phyloP scores from a whole-genome alignment of 2,888 invertebrate genomes.

The Celastrina argiolus region DNA sequence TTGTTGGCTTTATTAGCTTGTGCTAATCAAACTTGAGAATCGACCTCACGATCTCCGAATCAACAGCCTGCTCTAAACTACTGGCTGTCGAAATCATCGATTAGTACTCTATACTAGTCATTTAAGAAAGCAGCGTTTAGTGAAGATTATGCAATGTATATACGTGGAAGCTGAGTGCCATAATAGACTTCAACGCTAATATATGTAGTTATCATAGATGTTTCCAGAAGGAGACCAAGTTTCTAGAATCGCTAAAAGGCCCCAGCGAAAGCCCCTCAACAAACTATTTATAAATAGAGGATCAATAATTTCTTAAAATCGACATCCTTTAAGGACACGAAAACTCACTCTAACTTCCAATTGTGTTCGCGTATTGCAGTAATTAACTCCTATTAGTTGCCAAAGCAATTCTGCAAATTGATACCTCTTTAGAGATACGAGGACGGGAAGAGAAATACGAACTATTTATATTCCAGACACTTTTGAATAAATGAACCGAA shows the following conservation, averaged over 20 bases:
- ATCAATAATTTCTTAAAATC: not conserved
- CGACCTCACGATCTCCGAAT: too few relatives aligned
- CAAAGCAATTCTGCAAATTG: slow-evolving; percentile 22
- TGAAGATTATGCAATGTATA: too few relatives aligned
- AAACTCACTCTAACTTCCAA: slow-evolving; percentile 26
- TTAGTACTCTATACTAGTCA: too few relatives aligned
- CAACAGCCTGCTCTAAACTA: too few relatives aligned
- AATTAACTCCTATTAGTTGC: slow-evolving; percentile 19
- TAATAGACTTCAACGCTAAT: too few relatives aligned
- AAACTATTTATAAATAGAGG: not conserved
- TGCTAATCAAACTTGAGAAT: too few relatives aligned
- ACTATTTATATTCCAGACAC: slow-evolving; percentile 15
- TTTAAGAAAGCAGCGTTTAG: too few relatives aligned
- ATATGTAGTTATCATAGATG: not conserved
- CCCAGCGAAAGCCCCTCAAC: not conserved
- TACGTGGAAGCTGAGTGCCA: too few relatives aligned
- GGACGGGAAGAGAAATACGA: not conserved
- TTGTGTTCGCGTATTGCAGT: slow-evolving; percentile 5
- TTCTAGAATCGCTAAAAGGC: not conserved
- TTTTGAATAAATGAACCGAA: slow-evolving; percentile 11
- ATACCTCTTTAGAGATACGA: slow-evolving; percentile 15
- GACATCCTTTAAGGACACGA: slow-evolving; percentile 24
- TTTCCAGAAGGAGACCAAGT: not conserved
- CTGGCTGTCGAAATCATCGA: too few relatives aligned
- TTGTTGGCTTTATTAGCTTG: too few relatives aligned